Evolutionary conservation across 2,113 vertebrate species (phyloP).

Genomic region (Dromiciops gliroides): DNA sequence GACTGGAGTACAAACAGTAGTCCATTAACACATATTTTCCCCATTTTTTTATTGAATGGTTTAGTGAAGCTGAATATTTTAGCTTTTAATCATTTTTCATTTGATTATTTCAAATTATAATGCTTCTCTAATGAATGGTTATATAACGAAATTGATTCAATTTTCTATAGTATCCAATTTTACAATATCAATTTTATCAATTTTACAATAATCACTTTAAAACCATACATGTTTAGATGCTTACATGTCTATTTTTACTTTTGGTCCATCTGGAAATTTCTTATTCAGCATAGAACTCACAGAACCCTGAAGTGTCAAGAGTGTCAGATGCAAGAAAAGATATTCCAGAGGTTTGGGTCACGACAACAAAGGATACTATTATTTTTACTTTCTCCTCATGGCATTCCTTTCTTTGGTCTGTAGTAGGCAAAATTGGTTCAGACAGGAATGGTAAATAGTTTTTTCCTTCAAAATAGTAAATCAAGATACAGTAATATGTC

Average conservation of each 20-base stretch:
- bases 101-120: constrained; percentile 1
- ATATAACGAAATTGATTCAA: not conserved
- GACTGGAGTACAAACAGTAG: not conserved
- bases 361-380: not conserved
- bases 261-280: constrained; percentile 42
- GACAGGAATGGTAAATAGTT: not conserved
- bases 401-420: not conserved
- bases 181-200: not conserved
- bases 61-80: constrained; percentile 12
- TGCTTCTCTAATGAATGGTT: not conserved
- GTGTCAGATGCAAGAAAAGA: constrained; percentile 9
- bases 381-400: constrained; percentile 51
- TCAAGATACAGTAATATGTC: constrained; percentile 26
- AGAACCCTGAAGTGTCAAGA: constrained; percentile 53
- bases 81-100: not conserved
- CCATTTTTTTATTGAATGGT: not conserved
- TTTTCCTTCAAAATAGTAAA: constrained; percentile 54
- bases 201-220: not conserved
- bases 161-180: constrained; percentile 6
- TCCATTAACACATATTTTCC: not conserved
- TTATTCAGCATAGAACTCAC: not conserved
- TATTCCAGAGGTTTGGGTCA: constrained; percentile 34
- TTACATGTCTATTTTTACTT: constrained; percentile 48
- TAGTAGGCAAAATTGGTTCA: constrained; percentile 52
- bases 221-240: constrained; percentile 41